Evolutionary conservation across 2,113 vertebrate species (phyloP), one percentile per base, ranked within the genome.

Genomic region (Oryzias curvinotus): DNA sequence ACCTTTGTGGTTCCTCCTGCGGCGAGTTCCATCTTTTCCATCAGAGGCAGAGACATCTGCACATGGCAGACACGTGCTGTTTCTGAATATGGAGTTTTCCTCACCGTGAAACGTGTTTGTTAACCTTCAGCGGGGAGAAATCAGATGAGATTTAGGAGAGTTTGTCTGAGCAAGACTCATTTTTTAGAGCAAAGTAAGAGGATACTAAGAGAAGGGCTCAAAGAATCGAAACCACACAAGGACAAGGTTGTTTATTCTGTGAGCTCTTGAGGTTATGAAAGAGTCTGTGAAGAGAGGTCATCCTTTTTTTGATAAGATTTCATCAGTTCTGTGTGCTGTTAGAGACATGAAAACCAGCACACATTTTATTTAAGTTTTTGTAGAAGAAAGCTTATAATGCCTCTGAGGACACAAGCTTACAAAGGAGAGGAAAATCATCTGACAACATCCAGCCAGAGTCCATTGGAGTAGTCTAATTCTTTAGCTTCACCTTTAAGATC

Each of bases 401-500:
- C 69, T 77, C 53, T 56, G 65, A 90, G 91, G 90, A 90, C 50
- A 89, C 68, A 0, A 83, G 66, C 0, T 53, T 54, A 1, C 18
- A 67, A 8, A 89, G 89, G 41, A 84, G 72, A 0, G 90, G 88
- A 12, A 50, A 85, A 60, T 91, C 91, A 58, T 75, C 86, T 0
- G 83, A 90, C 47, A 80, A 86, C 47, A 85, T 91, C 70, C 88
- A 92, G 68, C 75, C 66, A 1, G 84, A 89, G 16, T 90, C 90
- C 21, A 55, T 93, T 50, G 91, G 89, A 5, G 83, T 90, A 1
- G 56, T 93, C 36, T 64, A 78, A 47, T 89, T 90, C 21, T 87
- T 71, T 5, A 88, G 90, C 65, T 88, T 82, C 42, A 87, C 77
- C 44, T 36, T 67, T 0, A 88, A 82, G 17, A 86, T 68, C 1